Evolutionary conservation across 2,888 invertebrate species (phyloP).

Genomic region (Lordiphosa andalusiaca): DNA sequence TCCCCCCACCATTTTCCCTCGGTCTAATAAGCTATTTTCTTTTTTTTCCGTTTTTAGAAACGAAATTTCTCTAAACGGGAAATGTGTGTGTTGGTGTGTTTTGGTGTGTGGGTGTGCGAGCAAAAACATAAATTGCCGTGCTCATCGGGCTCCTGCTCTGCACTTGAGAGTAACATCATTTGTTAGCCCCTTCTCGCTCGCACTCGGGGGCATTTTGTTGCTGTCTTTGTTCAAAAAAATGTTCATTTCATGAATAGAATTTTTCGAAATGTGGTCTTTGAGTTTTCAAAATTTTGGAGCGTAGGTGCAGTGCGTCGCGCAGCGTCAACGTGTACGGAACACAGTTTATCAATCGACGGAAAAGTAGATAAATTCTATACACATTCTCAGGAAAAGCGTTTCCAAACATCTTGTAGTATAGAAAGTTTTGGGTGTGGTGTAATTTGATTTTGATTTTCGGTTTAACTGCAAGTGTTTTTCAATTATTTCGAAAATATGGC

Average conservation of each 20-base stretch:
- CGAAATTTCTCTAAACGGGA: conserved; percentile 56
- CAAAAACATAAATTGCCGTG: conserved; percentile 59
- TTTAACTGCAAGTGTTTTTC: conserved; percentile 2
- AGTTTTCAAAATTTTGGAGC: conserved; percentile 78
- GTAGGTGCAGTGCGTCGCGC: conserved; percentile 80
- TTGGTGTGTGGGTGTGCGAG: conserved; percentile 15
- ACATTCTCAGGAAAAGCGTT: conserved; percentile 11
- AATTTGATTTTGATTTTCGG: conserved; percentile 1
- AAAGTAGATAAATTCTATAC: neutral
- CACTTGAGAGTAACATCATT: conserved; percentile 51
- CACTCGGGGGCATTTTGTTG: conserved; percentile 22
- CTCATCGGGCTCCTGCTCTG: conserved; percentile 50
- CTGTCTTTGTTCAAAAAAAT: conserved; percentile 28
- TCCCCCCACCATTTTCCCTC: neutral
- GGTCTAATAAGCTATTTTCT: conserved; percentile 55
- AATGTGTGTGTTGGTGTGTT: conserved; percentile 25
- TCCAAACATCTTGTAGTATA: conserved; percentile 2
- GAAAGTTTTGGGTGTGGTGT: conserved; percentile 1
- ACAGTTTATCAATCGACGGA: conserved; percentile 19
- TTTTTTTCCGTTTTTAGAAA: conserved; percentile 73
- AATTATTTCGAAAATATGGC: conserved; percentile 17
- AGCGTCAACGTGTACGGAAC: conserved; percentile 71
- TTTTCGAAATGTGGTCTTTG: conserved; percentile 62
- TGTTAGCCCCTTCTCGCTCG: conserved; percentile 25
- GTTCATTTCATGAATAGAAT: conserved; percentile 54